Conservation (phyloP, 2,888 invertebrate genomes). For the Rotaria macrura region DNA sequence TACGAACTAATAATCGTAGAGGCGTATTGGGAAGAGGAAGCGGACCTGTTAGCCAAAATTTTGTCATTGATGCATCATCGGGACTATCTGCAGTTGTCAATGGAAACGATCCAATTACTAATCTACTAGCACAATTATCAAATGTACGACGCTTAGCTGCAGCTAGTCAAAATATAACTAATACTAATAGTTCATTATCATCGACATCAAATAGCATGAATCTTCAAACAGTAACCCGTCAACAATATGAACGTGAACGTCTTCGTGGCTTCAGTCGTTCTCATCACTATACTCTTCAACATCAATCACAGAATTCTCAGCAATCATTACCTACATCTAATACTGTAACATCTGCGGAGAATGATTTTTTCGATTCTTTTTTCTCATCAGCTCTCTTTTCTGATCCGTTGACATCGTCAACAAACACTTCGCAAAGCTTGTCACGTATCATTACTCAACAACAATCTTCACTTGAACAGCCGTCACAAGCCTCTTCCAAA, state of each 20-base stretch:
- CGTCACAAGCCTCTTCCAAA: not conserved
- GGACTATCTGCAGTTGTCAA: not conserved
- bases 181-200: not conserved
- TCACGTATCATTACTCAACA: not conserved
- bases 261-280: not conserved
- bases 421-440: not conserved
- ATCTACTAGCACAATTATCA: constrained; percentile 82
- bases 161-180: not conserved
- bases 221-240: not conserved
- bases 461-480: not conserved
- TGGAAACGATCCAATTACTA: constrained; percentile 46
- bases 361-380: not conserved
- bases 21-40: not conserved
- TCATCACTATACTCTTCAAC: not conserved
- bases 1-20: not conserved
- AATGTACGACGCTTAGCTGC: constrained; percentile 65
- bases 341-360: not conserved
- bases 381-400: not conserved
- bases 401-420: not conserved
- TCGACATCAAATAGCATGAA: not conserved
- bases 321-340: not conserved
- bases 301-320: too few species aligned
- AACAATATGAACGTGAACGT: constrained; percentile 18
- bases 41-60: not conserved
- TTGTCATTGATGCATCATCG: not conserved